Conservation (phyloP, 2,113 vertebrate genomes). For the Anser cygnoides region DNA sequence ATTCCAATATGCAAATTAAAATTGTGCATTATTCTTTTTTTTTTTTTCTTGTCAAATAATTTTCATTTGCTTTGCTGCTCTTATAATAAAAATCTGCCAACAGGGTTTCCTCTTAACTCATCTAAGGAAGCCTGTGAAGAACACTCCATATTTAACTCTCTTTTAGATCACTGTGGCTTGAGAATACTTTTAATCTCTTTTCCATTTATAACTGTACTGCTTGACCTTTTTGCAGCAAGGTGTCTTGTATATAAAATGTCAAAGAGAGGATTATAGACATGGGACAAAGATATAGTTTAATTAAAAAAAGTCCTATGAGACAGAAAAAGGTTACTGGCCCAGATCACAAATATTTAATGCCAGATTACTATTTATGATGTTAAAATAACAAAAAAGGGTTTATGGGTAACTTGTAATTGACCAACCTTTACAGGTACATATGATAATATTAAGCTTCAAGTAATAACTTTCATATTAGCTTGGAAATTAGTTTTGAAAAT, state of each 20-base stretch:
- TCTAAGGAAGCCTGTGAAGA: constrained; percentile 76
- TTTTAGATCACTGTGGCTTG: constrained; percentile 81
- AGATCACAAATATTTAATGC: constrained; percentile 89
- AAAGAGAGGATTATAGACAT: constrained; percentile 85
- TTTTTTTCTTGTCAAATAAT: constrained; percentile 51
- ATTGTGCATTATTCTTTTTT: constrained; percentile 68
- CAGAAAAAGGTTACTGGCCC: constrained; percentile 85
- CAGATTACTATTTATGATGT: constrained; percentile 85
- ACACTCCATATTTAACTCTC: constrained; percentile 79
- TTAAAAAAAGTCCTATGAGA: constrained; percentile 85
- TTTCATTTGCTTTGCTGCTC: constrained; percentile 71
- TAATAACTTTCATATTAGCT: constrained; percentile 65
- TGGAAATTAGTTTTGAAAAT: constrained; percentile 62
- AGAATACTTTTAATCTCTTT: constrained; percentile 88
- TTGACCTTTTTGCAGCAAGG: constrained; percentile 86
- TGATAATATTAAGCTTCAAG: constrained; percentile 70
- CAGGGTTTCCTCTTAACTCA: constrained; percentile 72
- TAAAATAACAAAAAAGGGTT: constrained; percentile 77
- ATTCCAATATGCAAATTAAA: constrained; percentile 63
- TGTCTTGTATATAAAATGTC: constrained; percentile 88
- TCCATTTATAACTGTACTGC: constrained; percentile 87
- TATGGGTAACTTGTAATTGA: constrained; percentile 77
- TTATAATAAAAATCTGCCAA: constrained; percentile 77
- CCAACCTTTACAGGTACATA: constrained; percentile 72
- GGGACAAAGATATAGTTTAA: constrained; percentile 88